Conservation (phyloP, 2,113 vertebrate species). For the Apistogramma diplotaenia region DNA sequence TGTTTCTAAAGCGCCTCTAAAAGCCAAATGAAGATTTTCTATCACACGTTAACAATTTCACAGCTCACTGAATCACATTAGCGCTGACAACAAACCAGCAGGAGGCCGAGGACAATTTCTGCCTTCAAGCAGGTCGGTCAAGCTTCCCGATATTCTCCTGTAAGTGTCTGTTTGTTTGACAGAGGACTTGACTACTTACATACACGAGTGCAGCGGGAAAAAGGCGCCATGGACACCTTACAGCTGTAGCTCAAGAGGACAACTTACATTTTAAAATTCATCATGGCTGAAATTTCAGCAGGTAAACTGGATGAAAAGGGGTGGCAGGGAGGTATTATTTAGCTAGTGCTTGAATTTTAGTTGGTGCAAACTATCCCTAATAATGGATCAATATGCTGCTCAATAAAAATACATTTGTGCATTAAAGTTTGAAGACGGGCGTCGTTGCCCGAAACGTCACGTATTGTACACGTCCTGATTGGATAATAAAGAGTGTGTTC, state of each 20-base stretch:
- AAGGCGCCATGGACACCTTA: background rate
- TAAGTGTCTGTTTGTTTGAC: background rate
- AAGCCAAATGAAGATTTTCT: slow-evolving; percentile 7
- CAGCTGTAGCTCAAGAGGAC: background rate
- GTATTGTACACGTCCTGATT: too few species aligned
- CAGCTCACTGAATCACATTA: background rate
- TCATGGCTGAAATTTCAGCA: too few species aligned
- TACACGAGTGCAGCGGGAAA: background rate
- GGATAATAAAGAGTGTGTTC: too few species aligned
- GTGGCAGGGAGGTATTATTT: background rate
- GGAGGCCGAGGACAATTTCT: slow-evolving; percentile 6
- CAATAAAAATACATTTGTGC: background rate
- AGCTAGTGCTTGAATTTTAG: background rate
- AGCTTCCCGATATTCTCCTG: background rate
- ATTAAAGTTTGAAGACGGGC: too few species aligned
- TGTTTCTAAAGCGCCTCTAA: background rate
- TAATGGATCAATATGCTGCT: background rate
- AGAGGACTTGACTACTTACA: background rate
- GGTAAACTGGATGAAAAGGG: background rate
- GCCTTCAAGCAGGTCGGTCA: background rate
- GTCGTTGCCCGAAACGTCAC: too few species aligned
- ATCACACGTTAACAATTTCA: background rate
- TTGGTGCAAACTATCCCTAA: background rate
- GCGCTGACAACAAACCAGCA: slow-evolving; percentile 1
- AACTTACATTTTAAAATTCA: too few species aligned